A percentile compares a stretch with the other conserved stretches of the same genome.
phyloP scores from a whole-genome alignment of 2,797 vertebrate genomes.

The Sebastes vulpes region DNA sequence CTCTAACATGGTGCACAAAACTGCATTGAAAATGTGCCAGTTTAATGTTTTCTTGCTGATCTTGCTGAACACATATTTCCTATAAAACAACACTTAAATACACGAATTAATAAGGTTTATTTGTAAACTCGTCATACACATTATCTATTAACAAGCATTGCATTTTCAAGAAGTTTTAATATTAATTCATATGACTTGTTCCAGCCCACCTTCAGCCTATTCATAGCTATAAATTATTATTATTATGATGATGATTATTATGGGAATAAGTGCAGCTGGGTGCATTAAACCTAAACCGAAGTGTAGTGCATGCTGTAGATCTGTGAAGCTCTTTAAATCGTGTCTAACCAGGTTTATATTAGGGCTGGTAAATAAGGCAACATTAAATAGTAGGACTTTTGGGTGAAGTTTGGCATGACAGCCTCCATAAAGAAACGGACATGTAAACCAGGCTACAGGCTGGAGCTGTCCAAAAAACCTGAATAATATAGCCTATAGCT shows the following conservation, averaged over 20 bases:
- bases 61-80: not conserved
- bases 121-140: not conserved
- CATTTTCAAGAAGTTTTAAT: not conserved
- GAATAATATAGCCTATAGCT: too few relatives aligned
- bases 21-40: not conserved
- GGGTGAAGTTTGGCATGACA: slow-evolving; percentile 22
- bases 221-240: not conserved
- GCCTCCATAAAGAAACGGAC: not conserved
- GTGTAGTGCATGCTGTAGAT: not conserved
- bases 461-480: not conserved
- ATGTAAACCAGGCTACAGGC: too few relatives aligned
- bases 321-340: not conserved
- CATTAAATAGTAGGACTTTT: slow-evolving; percentile 15
- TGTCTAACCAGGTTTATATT: accelerated
- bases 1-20: not conserved
- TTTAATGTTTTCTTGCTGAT: not conserved
- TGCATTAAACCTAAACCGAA: not conserved
- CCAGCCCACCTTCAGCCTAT: not conserved
- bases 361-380: accelerated
- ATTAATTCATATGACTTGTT: not conserved
- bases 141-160: not conserved
- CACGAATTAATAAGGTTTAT: not conserved
- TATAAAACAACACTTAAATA: not conserved
- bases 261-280: not conserved
- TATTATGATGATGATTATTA: not conserved